Conservation (phyloP, 2,113 vertebrate species). For the Mixornis gularis region DNA sequence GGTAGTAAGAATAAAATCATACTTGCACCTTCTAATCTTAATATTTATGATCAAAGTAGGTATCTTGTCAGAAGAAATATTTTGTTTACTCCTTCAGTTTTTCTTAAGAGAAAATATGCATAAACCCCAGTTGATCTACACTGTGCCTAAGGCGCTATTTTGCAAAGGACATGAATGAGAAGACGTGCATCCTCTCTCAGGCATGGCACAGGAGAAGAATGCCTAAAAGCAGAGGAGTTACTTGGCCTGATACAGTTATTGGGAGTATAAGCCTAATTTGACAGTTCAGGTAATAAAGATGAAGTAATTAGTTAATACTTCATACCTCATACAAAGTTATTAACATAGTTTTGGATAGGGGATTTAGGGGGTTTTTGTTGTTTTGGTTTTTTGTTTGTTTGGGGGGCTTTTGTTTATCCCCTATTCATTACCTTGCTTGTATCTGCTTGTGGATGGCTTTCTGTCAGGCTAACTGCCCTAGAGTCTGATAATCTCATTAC, state of each 20-base stretch:
- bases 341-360: background rate
- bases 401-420: accelerated
- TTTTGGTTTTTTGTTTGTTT: background rate
- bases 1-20: background rate
- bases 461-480: background rate
- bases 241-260: background rate
- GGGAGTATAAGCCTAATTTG: background rate
- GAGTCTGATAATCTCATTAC: background rate
- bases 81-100: conserved; percentile 4
- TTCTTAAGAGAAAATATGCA: background rate
- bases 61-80: background rate
- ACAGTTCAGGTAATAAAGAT: background rate
- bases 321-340: background rate
- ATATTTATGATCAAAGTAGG: background rate
- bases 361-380: accelerated
- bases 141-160: background rate
- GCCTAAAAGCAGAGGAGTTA: background rate
- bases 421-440: background rate
- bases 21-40: background rate
- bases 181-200: background rate
- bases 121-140: background rate
- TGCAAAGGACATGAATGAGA: background rate
- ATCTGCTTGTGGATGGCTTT: background rate
- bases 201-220: background rate
- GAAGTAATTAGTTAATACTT: background rate